Percentiles rank a stretch among this genome's conserved stretches.
phyloP scores from a whole-genome alignment of 2,797 vertebrate genomes.

The Antennarius maculatus region DNA sequence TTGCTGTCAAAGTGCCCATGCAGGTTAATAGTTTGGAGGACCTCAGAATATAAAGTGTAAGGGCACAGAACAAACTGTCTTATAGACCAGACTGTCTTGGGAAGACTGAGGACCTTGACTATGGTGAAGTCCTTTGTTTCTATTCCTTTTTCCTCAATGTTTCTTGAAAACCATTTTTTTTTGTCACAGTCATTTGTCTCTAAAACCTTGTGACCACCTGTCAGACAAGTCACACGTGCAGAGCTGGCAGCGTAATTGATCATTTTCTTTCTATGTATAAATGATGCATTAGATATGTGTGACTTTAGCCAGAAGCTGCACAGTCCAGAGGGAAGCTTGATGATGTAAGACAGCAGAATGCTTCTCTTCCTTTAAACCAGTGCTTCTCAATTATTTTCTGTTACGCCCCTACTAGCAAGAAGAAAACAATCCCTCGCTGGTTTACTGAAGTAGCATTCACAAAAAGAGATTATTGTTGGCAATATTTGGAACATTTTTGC shows the following conservation, averaged over 20 bases:
- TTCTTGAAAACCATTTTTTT: conserved; percentile 9
- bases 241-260: conserved; percentile 34
- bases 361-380: too few species aligned
- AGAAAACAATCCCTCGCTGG: too few species aligned
- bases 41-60: conserved; percentile 14
- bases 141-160: too few species aligned
- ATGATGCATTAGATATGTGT: neutral
- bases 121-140: conserved; percentile 15
- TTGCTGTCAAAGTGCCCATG: conserved; percentile 1
- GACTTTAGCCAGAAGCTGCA: neutral
- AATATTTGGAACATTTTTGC: too few species aligned
- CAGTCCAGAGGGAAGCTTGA: conserved; percentile 19
- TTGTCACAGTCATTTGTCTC: conserved; percentile 21
- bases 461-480: too few species aligned
- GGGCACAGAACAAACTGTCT: conserved; percentile 13
- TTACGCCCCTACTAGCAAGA: too few species aligned
- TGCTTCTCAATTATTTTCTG: too few species aligned
- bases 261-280: conserved; percentile 19
- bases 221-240: conserved; percentile 39
- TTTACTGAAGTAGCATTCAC: too few species aligned
- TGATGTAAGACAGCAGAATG: conserved; percentile 27
- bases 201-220: conserved; percentile 33
- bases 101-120: conserved; percentile 27
- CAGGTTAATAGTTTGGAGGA: conserved; percentile 21
- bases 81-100: conserved; percentile 8